Conservation (phyloP, 2,113 vertebrate genomes). For the Atlantisia rogersi region DNA sequence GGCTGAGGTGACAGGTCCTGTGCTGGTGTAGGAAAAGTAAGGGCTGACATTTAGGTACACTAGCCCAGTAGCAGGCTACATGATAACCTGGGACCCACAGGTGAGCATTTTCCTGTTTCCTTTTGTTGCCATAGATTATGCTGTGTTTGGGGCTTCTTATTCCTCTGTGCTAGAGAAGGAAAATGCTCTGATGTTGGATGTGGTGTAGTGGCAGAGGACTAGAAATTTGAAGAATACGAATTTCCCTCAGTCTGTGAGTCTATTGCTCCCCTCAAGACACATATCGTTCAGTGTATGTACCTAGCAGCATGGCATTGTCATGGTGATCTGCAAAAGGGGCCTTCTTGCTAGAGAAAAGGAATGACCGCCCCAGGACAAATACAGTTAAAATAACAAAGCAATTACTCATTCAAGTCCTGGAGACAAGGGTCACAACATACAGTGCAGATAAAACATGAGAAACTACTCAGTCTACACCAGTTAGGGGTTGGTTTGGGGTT, state of each 20-base stretch:
- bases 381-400: neutral
- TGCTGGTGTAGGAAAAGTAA: neutral
- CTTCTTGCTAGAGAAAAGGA: neutral
- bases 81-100: neutral
- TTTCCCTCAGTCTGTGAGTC: neutral
- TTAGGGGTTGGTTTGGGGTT: neutral
- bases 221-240: neutral
- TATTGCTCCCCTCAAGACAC: neutral
- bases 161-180: neutral
- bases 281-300: neutral
- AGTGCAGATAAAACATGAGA: neutral
- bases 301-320: neutral
- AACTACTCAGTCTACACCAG: neutral
- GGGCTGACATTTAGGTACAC: neutral
- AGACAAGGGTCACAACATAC: neutral
- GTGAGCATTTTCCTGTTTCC: neutral
- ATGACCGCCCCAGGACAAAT: neutral
- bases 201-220: neutral
- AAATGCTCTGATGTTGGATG: neutral
- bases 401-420: neutral
- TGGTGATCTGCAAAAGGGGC: neutral
- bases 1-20: neutral
- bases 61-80: neutral
- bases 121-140: neutral
- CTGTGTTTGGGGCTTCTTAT: neutral